A percentile compares a stretch with the other conserved stretches of the same genome.
Evolutionary conservation across 2,888 invertebrate genomes (phyloP).

Genomic region (Lycia hirtaria): DNA sequence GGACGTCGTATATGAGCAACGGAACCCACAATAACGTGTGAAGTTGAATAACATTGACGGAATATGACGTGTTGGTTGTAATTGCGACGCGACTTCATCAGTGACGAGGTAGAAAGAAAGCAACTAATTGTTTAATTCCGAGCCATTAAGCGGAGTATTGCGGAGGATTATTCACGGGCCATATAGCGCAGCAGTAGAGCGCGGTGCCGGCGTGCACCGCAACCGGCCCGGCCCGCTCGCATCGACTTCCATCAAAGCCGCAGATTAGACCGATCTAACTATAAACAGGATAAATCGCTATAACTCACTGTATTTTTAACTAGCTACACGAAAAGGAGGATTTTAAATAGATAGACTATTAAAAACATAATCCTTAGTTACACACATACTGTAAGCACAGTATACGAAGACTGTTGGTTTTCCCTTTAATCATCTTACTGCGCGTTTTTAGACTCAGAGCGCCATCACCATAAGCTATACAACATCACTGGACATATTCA

Average conservation of each 20-base stretch:
- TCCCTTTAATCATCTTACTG: too few species aligned
- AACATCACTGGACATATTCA: too few species aligned
- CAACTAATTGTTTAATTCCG: conserved; percentile 84
- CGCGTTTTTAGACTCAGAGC: too few species aligned
- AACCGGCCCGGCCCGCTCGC: conserved; percentile 37
- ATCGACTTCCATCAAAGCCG: conserved; percentile 43
- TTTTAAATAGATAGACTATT: too few species aligned
- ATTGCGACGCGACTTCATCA: conserved; percentile 62
- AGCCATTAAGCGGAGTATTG: conserved; percentile 82
- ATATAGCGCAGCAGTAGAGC: conserved; percentile 77
- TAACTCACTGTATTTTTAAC: too few species aligned
- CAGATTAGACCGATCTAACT: conserved; percentile 38
- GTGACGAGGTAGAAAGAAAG: conserved; percentile 81
- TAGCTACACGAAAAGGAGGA: too few species aligned
- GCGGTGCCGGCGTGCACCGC: conserved; percentile 51
- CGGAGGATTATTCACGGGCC: conserved; percentile 81
- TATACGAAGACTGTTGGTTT: too few species aligned
- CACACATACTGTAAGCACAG: too few species aligned
- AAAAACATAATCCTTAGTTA: too few species aligned
- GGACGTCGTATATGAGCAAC: neutral
- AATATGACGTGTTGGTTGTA: conserved; percentile 36
- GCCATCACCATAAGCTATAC: too few species aligned
- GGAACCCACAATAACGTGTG: neutral
- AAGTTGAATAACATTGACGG: neutral
- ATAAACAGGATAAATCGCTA: conserved; percentile 33